phyloP scores from a whole-genome alignment of 2,888 invertebrate species.

The Eutolmus rufibarbis region DNA sequence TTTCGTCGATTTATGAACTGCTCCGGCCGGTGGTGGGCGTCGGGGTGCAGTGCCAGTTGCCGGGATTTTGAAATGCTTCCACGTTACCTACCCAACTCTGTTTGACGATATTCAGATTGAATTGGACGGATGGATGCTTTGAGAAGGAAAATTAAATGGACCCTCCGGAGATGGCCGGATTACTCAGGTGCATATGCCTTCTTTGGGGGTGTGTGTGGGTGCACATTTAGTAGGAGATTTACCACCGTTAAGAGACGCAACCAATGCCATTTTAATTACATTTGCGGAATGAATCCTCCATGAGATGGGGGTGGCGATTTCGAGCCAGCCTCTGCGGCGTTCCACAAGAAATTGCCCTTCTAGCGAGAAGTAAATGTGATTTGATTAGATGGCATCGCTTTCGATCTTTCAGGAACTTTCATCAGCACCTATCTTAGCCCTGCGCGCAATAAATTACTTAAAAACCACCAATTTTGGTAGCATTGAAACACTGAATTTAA shows the following conservation, averaged over 20 bases:
- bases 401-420: background rate
- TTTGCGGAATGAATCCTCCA: background rate
- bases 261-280: conserved; percentile 18
- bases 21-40: background rate
- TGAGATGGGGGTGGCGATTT: background rate
- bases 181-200: background rate
- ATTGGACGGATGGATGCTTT: conserved; percentile 22
- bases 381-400: background rate
- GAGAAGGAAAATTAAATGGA: conserved; percentile 22
- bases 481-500: no score
- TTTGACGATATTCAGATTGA: background rate
- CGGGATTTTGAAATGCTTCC: background rate
- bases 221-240: background rate
- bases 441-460: background rate
- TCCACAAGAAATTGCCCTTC: background rate
- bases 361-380: background rate
- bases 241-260: background rate
- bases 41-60: background rate
- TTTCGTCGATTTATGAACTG: conserved; percentile 23
- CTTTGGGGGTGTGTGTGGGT: background rate
- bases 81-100: background rate
- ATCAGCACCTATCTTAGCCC: background rate
- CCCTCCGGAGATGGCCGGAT: background rate
- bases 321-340: background rate
- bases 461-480: background rate